Percentiles rank a stretch among this genome's conserved stretches.
Conservation (phyloP, 2,113 vertebrate species). For the Oncorhynchus masou region DNA sequence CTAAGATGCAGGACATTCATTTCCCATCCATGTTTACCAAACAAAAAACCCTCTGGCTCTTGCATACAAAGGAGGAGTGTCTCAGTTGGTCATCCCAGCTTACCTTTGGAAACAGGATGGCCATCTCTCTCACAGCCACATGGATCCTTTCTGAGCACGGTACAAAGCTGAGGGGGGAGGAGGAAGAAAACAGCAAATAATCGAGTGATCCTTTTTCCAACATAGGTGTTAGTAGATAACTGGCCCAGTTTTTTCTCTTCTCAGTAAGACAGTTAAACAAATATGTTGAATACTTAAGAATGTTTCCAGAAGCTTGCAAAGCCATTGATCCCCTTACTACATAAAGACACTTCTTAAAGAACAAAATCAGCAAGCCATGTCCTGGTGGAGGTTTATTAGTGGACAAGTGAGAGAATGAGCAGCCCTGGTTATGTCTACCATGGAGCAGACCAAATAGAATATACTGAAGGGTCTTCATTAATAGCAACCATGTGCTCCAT, state of each 20-base stretch:
- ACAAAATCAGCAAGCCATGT: too few species aligned
- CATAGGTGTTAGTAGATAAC: neutral
- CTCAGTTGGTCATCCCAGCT: conserved; percentile 41
- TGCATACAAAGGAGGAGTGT: conserved; percentile 2
- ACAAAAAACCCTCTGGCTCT: conserved; percentile 20
- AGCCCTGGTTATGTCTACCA: neutral
- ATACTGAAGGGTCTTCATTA: neutral
- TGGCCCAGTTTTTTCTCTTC: neutral
- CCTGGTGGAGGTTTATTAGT: too few species aligned
- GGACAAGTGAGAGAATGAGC: neutral
- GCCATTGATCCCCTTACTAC: too few species aligned
- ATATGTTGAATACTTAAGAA: neutral
- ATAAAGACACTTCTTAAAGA: too few species aligned
- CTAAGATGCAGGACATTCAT: conserved; percentile 5
- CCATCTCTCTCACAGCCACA: conserved; percentile 94
- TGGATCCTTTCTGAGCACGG: conserved; percentile 98
- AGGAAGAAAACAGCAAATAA: neutral
- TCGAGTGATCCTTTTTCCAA: neutral
- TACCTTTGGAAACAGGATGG: conserved; percentile 95
- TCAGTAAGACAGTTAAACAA: neutral
- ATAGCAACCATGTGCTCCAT: neutral
- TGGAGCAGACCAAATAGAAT: neutral
- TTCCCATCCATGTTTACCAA: conserved; percentile 29
- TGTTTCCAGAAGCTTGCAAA: neutral
- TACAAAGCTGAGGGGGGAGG: conserved; percentile 79